Conservation (phyloP, 2,888 invertebrate species). For the Drosophila pseudotalamancana region DNA sequence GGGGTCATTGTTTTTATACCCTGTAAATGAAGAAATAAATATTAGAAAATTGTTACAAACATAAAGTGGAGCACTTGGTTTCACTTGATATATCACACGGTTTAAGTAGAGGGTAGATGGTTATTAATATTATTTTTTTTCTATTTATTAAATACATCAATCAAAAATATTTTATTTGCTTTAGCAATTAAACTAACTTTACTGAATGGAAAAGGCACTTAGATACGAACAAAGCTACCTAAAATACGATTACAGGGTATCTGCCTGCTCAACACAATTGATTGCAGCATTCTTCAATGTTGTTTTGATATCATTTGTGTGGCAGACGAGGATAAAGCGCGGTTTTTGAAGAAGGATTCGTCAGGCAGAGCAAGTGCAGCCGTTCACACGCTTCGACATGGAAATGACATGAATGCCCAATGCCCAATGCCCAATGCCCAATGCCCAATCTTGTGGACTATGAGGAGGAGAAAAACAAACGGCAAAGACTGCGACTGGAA, state of each 20-base stretch:
- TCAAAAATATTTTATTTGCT: too few species aligned
- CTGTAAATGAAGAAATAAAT: not conserved
- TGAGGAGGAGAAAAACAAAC: slow-evolving; percentile 12
- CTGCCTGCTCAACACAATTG: not conserved
- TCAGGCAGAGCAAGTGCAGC: slow-evolving; percentile 42
- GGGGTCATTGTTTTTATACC: slow-evolving; percentile 16
- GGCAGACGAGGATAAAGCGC: slow-evolving; percentile 35
- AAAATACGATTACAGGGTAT: slow-evolving; percentile 13
- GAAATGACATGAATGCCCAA: slow-evolving; percentile 39
- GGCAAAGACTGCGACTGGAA: slow-evolving; percentile 26
- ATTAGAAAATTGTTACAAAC: too few species aligned
- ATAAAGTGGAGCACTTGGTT: too few species aligned
- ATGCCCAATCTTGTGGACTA: too few species aligned
- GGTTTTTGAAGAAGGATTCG: slow-evolving; percentile 26
- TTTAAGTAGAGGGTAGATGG: too few species aligned
- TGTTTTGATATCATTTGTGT: slow-evolving; percentile 36
- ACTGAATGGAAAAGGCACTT: too few species aligned
- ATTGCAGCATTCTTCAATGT: slow-evolving; percentile 1
- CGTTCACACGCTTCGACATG: slow-evolving; percentile 56
- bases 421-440: too few species aligned
- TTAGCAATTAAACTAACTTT: too few species aligned
- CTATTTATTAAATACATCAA: too few species aligned
- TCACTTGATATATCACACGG: too few species aligned
- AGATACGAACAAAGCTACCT: too few species aligned
- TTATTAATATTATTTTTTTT: too few species aligned